phyloP scores from a whole-genome alignment of 2,797 vertebrate genomes.

The Parotocinclus haroldoi region DNA sequence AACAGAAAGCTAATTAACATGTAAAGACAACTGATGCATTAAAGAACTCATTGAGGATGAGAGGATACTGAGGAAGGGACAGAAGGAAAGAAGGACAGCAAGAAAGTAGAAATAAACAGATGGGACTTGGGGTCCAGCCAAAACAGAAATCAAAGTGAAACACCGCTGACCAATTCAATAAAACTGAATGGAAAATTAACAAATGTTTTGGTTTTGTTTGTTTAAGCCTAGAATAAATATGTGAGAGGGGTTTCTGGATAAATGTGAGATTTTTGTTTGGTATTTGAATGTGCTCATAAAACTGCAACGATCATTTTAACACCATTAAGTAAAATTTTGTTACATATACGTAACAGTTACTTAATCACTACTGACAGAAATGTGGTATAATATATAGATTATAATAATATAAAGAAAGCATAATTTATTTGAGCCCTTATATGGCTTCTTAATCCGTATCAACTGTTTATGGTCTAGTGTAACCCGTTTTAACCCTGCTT shows the following conservation, averaged over 20 bases:
- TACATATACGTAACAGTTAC: too few relatives aligned
- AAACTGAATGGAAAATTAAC: conserved; percentile 64
- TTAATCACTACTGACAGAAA: too few relatives aligned
- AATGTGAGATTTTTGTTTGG: too few relatives aligned
- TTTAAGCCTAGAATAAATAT: conserved; percentile 67
- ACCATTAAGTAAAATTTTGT: too few relatives aligned
- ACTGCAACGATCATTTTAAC: too few relatives aligned
- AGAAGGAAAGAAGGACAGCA: conserved; percentile 63
- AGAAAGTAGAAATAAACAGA: conserved; percentile 66
- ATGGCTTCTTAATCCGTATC: too few relatives aligned
- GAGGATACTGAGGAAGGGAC: conserved; percentile 67
- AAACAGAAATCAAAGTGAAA: conserved; percentile 67
- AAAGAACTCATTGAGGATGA: conserved; percentile 80
- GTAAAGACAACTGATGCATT: conserved; percentile 81
- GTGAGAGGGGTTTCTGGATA: conserved; percentile 57
- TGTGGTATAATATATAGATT: too few relatives aligned
- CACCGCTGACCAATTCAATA: conserved; percentile 66
- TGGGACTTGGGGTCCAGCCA: conserved; percentile 72
- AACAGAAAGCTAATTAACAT: conserved; percentile 81
- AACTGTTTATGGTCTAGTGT: too few relatives aligned
- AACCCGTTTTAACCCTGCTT: too few relatives aligned
- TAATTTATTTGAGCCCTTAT: too few relatives aligned
- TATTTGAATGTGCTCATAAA: too few relatives aligned
- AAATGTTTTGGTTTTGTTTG: conserved; percentile 66
- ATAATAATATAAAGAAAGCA: too few relatives aligned